Evolutionary conservation across 1,140 invertebrate species (phyloP), one percentile per base, ranked within the genome.

Genomic region (Brachionus rubens): DNA sequence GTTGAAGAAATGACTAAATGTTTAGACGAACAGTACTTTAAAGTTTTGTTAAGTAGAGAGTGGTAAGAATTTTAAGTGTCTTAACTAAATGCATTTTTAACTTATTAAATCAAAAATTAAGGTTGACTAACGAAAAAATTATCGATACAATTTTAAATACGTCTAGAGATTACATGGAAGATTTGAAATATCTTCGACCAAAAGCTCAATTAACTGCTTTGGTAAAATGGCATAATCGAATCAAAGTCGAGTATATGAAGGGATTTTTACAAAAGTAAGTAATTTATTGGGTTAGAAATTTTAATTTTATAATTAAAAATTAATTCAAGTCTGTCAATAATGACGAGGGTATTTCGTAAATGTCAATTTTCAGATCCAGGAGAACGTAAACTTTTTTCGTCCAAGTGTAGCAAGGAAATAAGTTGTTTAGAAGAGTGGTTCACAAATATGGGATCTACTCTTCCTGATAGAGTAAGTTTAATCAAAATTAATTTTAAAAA

Each of bases 11-110:
- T 72, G 26, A 41, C 40, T 41, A 50, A 48, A 21, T 72, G 68
- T 50, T 30, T 72, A n/a, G 68, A 72, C 21, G 68, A 72, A 40
- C 43, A 72, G 41, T 72, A 72, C 50, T 72, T 72, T n/a, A 72
- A 33, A 52, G 28, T 72, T 48, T 16, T 72, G 19, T 28, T 72
- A 10, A 72, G 46, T 4, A 48, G 46, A 36, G 68, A 72, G 28
- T 72, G 68, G 68, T 72, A 40, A 19, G 4, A 3, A 24, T 16
- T 1, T 36, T 5, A 36, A 36, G 3, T 36, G 3, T 36, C 2
- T 40, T 19, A 40, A 19, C 10, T 24, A 9, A 48, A n/a, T n/a
- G n/a, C n/a, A n/a, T n/a, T n/a, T n/a, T n/a, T n/a, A n/a, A n/a
- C n/a, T n/a, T n/a, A n/a, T n/a, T n/a, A n/a, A n/a, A n/a, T n/a